Evolutionary conservation across 1,140 invertebrate genomes (phyloP).

Genomic region (Trichoplusia ni): DNA sequence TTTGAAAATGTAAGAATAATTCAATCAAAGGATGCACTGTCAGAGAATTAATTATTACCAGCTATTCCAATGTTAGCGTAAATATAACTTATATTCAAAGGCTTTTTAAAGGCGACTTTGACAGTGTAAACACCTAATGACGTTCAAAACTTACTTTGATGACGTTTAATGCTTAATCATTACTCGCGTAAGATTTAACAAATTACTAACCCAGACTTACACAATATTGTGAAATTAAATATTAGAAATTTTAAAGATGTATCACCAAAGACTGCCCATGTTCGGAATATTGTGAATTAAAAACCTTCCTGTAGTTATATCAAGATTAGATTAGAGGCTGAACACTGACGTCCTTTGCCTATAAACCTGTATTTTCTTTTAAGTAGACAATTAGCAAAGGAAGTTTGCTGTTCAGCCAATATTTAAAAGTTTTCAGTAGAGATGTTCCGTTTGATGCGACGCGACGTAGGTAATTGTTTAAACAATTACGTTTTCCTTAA

Average conservation of each 20-base stretch:
- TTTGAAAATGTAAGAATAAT: background rate
- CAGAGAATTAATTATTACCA: no score
- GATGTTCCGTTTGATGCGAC: no score
- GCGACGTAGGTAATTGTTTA: no score
- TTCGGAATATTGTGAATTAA: conserved; percentile 16
- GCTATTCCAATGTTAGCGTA: no score
- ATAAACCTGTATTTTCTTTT: background rate
- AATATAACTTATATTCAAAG: background rate
- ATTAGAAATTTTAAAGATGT: conserved; percentile 28
- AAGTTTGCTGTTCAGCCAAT: background rate
- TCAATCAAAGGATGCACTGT: background rate
- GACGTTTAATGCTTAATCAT: no score
- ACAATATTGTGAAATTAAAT: background rate
- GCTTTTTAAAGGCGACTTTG: background rate
- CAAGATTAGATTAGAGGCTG: background rate
- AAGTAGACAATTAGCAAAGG: background rate
- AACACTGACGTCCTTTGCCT: conserved; percentile 7
- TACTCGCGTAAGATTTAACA: background rate
- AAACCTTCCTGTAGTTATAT: conserved; percentile 35
- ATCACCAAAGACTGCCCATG: conserved; percentile 47
- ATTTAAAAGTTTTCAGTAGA: background rate
- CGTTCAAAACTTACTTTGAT: no score
- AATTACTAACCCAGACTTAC: background rate
- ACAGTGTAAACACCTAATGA: no score
- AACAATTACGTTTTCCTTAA: no score